These are phyloP conservation scores for Hemicrepidius hirtus DNA, from an alignment of 2,888 invertebrate species.

Conservation along the genomic window DNA sequence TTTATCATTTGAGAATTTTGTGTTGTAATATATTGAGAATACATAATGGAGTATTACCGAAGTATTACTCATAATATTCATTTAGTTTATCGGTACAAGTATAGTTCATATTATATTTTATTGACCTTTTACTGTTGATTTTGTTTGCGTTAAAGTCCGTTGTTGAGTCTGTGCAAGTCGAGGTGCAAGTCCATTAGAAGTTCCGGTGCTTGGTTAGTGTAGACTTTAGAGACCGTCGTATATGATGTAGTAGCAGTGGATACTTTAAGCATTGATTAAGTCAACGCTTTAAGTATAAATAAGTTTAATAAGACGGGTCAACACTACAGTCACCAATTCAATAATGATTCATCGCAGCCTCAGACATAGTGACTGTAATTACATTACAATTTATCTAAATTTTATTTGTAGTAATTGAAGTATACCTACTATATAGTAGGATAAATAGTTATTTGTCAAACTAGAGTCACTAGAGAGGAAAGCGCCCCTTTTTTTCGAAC, in stretches of 20 bases:
- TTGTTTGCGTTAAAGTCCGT: not conserved
- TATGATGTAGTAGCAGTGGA: conserved; percentile 9
- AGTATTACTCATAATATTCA: no score
- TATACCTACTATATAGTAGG: no score
- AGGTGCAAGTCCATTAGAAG: conserved; percentile 25
- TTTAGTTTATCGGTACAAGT: no score
- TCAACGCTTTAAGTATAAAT: conserved; percentile 17
- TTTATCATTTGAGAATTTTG: no score
- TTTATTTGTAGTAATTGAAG: no score
- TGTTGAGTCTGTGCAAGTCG: conserved; percentile 36
- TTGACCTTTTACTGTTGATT: conserved; percentile 15
- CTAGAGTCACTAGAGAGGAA: no score
- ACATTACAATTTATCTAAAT: not conserved
- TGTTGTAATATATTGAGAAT: no score
- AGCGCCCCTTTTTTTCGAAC: no score
- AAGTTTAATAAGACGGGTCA: conserved; percentile 2
- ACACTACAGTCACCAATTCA: not conserved
- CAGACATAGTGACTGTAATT: not conserved
- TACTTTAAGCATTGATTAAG: conserved; percentile 21
- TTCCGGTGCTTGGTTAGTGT: conserved; percentile 23
- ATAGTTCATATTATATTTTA: no score
- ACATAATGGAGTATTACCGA: no score
- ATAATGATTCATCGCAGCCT: not conserved
- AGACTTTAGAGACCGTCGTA: conserved; percentile 28
- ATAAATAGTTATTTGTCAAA: no score